Percentiles rank a stretch among this genome's conserved stretches.
These are phyloP conservation scores for Abramis brama DNA, from an alignment of 2,113 vertebrate species.

Conservation along the genomic window DNA sequence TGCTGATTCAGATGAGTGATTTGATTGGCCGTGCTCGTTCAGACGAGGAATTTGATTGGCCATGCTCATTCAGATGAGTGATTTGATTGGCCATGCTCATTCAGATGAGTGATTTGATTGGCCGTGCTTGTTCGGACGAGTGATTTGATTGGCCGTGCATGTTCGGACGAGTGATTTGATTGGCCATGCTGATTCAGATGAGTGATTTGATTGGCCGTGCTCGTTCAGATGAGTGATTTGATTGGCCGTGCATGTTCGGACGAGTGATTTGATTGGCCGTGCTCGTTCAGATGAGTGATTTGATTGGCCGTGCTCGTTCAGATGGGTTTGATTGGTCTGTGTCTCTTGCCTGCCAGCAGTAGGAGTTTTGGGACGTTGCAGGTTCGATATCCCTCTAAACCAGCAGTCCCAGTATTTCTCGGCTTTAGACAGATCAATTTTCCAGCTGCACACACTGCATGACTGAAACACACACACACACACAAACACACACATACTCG, in stretches of 20 bases:
- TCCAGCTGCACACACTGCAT: slow-evolving; percentile 69
- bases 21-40: not conserved
- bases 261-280: not conserved
- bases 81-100: not conserved
- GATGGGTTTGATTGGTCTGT: not conserved
- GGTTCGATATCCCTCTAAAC: slow-evolving; percentile 75
- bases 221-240: not conserved
- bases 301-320: not conserved
- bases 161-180: not conserved
- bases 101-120: not conserved
- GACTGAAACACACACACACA: slow-evolving; percentile 28
- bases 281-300: not conserved
- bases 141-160: not conserved
- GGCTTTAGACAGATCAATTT: slow-evolving; percentile 74
- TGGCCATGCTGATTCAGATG: not conserved
- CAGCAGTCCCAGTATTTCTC: slow-evolving; percentile 79
- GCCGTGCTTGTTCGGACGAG: not conserved
- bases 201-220: not conserved
- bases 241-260: too few species aligned
- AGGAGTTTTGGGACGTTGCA: slow-evolving; percentile 76
- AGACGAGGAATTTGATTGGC: not conserved
- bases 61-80: not conserved
- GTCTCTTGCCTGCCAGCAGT: slow-evolving; percentile 66
- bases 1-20: too few species aligned
- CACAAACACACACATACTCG: not conserved